Conservation (phyloP, 2,113 vertebrate genomes). For the Cryptomyrus ogoouensis region DNA sequence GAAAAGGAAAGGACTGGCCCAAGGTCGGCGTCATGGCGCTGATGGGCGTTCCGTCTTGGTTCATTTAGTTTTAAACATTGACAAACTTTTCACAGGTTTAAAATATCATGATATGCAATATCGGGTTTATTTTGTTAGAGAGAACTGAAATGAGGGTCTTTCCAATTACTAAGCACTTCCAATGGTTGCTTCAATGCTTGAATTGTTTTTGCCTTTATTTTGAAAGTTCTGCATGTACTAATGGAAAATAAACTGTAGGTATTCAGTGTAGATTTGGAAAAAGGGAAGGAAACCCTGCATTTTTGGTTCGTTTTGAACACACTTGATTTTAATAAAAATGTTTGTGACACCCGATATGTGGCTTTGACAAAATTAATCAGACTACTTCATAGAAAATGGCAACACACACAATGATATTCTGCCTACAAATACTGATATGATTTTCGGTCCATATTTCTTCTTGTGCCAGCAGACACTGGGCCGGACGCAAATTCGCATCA, state of each 20-base stretch:
- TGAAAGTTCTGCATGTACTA: neutral
- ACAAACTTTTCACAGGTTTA: neutral
- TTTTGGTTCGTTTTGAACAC: neutral
- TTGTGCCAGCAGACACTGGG: neutral
- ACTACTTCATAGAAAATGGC: neutral
- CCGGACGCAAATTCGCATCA: neutral
- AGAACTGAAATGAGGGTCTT: neutral
- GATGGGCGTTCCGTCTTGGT: neutral
- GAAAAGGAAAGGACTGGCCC: neutral
- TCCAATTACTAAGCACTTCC: neutral
- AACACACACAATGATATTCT: neutral
- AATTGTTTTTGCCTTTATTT: neutral
- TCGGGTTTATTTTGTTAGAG: neutral
- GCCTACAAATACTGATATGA: neutral
- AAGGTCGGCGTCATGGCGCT: neutral
- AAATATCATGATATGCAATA: neutral
- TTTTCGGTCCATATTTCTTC: neutral
- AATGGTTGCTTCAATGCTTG: neutral
- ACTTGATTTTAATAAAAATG: neutral
- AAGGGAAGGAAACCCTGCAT: neutral
- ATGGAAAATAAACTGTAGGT: neutral
- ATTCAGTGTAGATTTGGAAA: neutral
- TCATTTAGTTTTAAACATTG: neutral
- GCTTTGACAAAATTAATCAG: neutral
- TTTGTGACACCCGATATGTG: neutral